These are phyloP conservation scores for Argyresthia albistria DNA, from an alignment of 2,888 invertebrate genomes.

Conservation along the genomic window DNA sequence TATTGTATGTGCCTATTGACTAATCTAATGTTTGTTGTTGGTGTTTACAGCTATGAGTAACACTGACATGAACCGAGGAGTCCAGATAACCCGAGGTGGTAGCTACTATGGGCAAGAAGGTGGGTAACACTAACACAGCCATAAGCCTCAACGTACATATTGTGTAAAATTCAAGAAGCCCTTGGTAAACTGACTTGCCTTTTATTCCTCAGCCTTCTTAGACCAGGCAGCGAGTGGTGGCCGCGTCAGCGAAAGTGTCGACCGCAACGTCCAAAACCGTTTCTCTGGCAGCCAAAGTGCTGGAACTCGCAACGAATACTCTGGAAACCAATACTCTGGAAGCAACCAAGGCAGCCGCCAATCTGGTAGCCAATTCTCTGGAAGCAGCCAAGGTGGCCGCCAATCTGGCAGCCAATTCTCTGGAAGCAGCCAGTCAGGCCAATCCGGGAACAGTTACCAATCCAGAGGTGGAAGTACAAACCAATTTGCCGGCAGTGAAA, in stretches of 20 bases:
- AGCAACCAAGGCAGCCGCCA: background rate
- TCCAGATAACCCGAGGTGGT: constrained; percentile 30
- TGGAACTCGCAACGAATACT: background rate
- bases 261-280: background rate
- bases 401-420: background rate
- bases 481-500: background rate
- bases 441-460: too few species aligned
- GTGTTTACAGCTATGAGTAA: constrained; percentile 39
- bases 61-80: constrained; percentile 37
- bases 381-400: background rate
- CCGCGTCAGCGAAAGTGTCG: background rate
- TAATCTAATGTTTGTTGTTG: constrained; percentile 26
- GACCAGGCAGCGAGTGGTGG: too few species aligned
- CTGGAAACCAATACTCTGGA: constrained; percentile 1
- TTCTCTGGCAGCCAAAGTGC: background rate
- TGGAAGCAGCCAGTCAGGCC: background rate
- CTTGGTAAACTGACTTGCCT: too few species aligned
- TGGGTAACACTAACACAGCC: too few species aligned
- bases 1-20: background rate
- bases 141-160: too few species aligned
- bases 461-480: background rate
- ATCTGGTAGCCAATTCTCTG: background rate
- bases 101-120: constrained; percentile 42
- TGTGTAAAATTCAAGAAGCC: too few species aligned
- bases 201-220: too few species aligned